These are phyloP conservation scores for Mustela lutreola DNA, from an alignment of 2,113 vertebrate species.

Conservation along the genomic window DNA sequence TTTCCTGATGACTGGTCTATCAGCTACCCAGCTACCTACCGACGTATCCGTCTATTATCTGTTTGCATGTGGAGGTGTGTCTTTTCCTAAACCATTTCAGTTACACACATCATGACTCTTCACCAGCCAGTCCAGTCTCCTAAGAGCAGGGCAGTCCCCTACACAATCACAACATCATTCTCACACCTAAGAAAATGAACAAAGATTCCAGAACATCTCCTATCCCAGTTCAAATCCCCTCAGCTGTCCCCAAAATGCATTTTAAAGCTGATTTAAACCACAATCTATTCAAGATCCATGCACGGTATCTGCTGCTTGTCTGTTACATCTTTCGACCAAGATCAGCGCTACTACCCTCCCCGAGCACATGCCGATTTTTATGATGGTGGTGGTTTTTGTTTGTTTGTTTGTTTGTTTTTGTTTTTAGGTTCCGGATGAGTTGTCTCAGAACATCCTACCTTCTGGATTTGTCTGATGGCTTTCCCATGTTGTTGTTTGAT, in stretches of 20 bases:
- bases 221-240: not conserved
- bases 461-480: not conserved
- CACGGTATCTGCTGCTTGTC: not conserved
- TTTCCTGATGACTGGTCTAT: not conserved
- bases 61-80: not conserved
- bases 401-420: not conserved
- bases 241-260: not conserved
- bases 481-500: not conserved
- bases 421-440: not conserved
- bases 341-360: accelerated
- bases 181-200: not conserved
- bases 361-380: not conserved
- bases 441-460: not conserved
- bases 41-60: not conserved
- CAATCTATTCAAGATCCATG: not conserved
- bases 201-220: not conserved
- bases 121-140: not conserved
- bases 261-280: not conserved
- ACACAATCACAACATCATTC: not conserved
- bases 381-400: not conserved
- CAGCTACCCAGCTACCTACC: too few species aligned
- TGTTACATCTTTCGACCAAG: not conserved
- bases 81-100: not conserved
- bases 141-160: not conserved
- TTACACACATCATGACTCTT: not conserved